These are phyloP conservation scores for Dreissena polymorpha DNA, from an alignment of 1,140 invertebrate genomes.

Conservation along the genomic window DNA sequence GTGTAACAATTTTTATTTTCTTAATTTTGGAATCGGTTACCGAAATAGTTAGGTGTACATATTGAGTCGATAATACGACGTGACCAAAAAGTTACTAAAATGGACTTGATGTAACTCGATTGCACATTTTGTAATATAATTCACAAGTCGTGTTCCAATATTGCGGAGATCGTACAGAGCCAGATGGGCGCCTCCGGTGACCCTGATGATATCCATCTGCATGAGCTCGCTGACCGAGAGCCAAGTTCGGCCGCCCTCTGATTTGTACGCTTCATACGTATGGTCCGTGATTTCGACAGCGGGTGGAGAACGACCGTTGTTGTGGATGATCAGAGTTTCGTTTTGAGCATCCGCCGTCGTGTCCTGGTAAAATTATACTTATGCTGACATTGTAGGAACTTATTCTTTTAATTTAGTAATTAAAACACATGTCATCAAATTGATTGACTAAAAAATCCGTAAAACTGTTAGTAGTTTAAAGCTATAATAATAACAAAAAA, in stretches of 20 bases:
- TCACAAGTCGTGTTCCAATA: no score
- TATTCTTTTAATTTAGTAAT: no score
- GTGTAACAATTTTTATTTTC: no score
- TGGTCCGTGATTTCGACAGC: slow-evolving; percentile 36
- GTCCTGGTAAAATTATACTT: slow-evolving; percentile 54
- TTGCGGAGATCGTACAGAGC: slow-evolving; percentile 41
- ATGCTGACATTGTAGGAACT: no score
- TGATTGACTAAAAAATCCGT: no score
- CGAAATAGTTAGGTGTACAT: not conserved
- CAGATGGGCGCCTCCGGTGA: slow-evolving; percentile 63
- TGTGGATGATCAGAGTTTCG: slow-evolving; percentile 67
- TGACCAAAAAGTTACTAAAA: not conserved
- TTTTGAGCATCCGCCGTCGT: slow-evolving; percentile 59
- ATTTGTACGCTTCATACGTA: slow-evolving; percentile 8
- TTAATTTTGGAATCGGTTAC: not conserved
- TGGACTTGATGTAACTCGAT: not conserved
- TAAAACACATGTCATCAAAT: no score
- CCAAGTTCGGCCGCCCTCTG: slow-evolving; percentile 62
- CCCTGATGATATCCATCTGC: slow-evolving; percentile 49
- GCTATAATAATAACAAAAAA: no score
- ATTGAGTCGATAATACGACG: not conserved
- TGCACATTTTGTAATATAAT: not conserved
- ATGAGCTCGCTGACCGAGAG: slow-evolving; percentile 7
- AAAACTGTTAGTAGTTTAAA: no score
- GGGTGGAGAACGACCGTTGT: slow-evolving; percentile 47